A percentile compares a stretch with the other conserved stretches of the same genome.
These are phyloP conservation scores for Gibbula magus DNA, from an alignment of 2,888 invertebrate genomes.

Conservation along the genomic window DNA sequence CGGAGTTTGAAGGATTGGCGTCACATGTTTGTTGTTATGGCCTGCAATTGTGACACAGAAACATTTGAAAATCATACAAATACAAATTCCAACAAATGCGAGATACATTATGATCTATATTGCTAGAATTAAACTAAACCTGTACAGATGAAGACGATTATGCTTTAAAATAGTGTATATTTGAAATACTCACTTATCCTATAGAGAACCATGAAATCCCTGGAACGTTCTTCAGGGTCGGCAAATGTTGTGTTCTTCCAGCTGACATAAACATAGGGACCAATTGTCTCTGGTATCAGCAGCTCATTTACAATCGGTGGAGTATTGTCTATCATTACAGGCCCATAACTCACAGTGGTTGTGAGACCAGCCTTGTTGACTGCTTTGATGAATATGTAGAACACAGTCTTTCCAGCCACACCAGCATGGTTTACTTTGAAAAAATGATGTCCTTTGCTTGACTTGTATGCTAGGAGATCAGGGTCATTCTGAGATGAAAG, in stretches of 20 bases:
- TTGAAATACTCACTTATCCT: slow-evolving; percentile 29
- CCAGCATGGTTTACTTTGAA: slow-evolving; percentile 20
- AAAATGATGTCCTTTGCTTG: slow-evolving; percentile 22
- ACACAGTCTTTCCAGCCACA: background rate
- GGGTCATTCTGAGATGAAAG: slow-evolving; percentile 30
- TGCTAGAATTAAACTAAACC: background rate
- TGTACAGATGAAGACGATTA: background rate
- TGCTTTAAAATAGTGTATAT: slow-evolving; percentile 19
- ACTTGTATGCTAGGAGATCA: slow-evolving; percentile 31
- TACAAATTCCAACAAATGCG: background rate
- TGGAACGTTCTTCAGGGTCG: background rate
- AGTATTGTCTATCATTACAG: slow-evolving; percentile 23
- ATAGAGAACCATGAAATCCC: background rate
- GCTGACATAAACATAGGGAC: background rate
- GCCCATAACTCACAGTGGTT: background rate
- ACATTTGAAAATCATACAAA: too few species aligned
- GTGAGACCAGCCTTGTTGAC: slow-evolving; percentile 26
- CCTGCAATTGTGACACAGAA: background rate
- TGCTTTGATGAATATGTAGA: slow-evolving; percentile 23
- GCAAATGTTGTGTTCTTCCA: slow-evolving; percentile 8
- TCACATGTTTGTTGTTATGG: slow-evolving; percentile 5
- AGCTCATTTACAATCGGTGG: background rate
- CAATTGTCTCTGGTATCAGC: background rate
- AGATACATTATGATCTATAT: background rate
- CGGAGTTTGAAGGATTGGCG: slow-evolving; percentile 19